phyloP scores from a whole-genome alignment of 2,113 vertebrate genomes.

The Paracanthobrama guichenoti region DNA sequence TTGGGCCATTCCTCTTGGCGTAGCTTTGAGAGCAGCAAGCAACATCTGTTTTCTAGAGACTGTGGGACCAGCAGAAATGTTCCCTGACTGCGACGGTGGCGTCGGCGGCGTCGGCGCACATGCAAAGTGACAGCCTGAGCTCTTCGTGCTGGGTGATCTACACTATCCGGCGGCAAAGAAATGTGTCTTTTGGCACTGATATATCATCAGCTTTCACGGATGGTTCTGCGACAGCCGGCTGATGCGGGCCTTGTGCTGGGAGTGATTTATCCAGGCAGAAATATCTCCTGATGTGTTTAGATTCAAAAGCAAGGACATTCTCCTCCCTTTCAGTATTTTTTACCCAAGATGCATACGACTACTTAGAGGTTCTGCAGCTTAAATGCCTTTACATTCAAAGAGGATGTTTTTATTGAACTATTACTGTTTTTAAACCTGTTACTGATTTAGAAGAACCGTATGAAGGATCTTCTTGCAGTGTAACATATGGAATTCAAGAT shows the following conservation, averaged over 20 bases:
- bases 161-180: conserved; percentile 14
- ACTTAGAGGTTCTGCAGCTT: background rate
- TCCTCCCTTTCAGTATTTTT: background rate
- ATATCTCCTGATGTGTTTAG: conserved; percentile 11
- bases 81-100: background rate
- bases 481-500: background rate
- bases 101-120: background rate
- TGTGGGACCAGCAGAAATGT: conserved; percentile 2
- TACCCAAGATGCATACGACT: background rate
- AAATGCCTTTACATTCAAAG: background rate
- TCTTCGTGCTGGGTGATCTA: conserved; percentile 16
- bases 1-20: conserved; percentile 4
- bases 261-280: conserved; percentile 35
- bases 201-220: conserved; percentile 25
- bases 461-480: conserved; percentile 1
- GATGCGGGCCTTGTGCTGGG: background rate
- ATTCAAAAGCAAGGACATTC: conserved; percentile 31
- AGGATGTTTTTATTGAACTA: background rate
- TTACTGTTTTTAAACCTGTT: background rate
- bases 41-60: conserved; percentile 39
- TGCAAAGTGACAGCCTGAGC: conserved; percentile 18
- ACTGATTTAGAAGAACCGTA: background rate
- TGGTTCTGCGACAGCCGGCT: conserved; percentile 19
- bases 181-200: conserved; percentile 40
- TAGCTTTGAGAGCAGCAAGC: conserved; percentile 1